These are phyloP conservation scores for Archaeoteleia sp. DNA, from an alignment of 2,888 invertebrate genomes.

Conservation along the genomic window DNA sequence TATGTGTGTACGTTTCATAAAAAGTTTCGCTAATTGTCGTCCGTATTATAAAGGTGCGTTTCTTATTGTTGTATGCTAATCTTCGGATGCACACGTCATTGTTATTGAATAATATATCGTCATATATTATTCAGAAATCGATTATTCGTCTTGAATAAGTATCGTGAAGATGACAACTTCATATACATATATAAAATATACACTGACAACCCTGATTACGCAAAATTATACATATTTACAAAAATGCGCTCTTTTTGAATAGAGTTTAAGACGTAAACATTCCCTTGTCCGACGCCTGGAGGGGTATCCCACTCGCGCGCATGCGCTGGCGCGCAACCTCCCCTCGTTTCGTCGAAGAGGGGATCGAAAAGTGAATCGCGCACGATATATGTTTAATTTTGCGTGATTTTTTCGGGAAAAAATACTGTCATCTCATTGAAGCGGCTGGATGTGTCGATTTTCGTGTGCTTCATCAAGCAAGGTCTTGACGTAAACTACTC, in stretches of 20 bases:
- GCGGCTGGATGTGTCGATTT: conserved; percentile 47
- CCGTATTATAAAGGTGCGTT: conserved; percentile 21
- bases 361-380: background rate
- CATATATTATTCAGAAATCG: conserved; percentile 14
- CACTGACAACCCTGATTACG: conserved; percentile 21
- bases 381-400: background rate
- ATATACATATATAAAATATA: conserved; percentile 10
- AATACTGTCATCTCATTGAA: conserved; percentile 36
- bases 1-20: conserved; percentile 21
- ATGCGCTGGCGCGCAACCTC: too few relatives aligned
- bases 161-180: conserved; percentile 10
- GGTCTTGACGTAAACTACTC: conserved; percentile 47
- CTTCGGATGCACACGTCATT: conserved; percentile 17
- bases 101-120: conserved; percentile 22
- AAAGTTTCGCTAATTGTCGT: conserved; percentile 33
- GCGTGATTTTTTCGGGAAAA: conserved; percentile 7
- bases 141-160: conserved; percentile 18
- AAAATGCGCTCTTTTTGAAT: too few relatives aligned
- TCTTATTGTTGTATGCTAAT: conserved; percentile 29
- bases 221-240: too few relatives aligned
- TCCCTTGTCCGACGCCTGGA: conserved; percentile 25
- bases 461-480: conserved; percentile 44
- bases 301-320: too few relatives aligned
- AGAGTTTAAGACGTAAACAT: conserved; percentile 14
- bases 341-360: background rate